Conservation (phyloP, 2,888 invertebrate genomes). For the Margaritifera margaritifera region DNA sequence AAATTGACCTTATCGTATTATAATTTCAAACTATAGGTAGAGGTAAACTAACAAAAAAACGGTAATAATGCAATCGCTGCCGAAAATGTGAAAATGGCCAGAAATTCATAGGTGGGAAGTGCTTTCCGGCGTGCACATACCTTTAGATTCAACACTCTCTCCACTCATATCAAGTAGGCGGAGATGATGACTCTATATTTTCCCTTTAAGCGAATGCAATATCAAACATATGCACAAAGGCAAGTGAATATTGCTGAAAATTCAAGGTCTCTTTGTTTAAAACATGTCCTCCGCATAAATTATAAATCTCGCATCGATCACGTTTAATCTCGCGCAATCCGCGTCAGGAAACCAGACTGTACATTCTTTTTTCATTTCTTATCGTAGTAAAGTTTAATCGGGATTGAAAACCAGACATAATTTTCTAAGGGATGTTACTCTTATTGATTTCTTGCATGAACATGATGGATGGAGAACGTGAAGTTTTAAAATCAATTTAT, state of each 20-base stretch:
- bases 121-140: constrained; percentile 6
- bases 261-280: constrained; percentile 5
- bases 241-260: not conserved
- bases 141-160: constrained; percentile 28
- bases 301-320: constrained; percentile 13
- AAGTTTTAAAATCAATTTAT: constrained; percentile 31
- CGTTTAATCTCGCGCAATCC: constrained; percentile 18
- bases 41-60: too few species aligned
- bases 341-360: too few species aligned
- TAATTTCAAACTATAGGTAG: not conserved
- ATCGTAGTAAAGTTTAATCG: too few species aligned
- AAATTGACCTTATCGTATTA: not conserved
- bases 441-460: too few species aligned
- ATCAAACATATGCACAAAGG: not conserved
- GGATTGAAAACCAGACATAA: too few species aligned
- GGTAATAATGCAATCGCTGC: not conserved
- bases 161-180: constrained; percentile 25
- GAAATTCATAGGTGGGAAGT: not conserved
- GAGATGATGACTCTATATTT: not conserved
- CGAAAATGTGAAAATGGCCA: not conserved
- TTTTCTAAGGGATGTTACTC: too few species aligned
- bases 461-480: constrained; percentile 30
- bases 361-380: accelerated
- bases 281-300: constrained; percentile 45
- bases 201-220: not conserved